Evolutionary conservation across 2,113 vertebrate genomes (phyloP).

Genomic region (Ctenodactylus gundi): DNA sequence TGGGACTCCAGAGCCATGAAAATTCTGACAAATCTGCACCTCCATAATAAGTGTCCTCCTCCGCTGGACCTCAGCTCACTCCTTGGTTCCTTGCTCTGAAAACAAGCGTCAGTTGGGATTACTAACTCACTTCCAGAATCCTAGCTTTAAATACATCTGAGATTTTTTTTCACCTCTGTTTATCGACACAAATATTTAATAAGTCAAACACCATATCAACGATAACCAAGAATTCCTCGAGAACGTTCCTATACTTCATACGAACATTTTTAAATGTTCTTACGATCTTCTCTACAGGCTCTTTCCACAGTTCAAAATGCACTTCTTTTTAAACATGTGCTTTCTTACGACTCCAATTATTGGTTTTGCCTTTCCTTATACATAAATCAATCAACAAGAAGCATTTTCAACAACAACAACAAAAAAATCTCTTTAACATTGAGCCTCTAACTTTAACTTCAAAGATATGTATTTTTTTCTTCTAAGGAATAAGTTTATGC

Average conservation of each 20-base stretch:
- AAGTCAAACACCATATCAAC: not conserved
- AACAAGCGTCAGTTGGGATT: not conserved
- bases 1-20: not conserved
- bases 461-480: not conserved
- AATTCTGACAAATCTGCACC: not conserved
- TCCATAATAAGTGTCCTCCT: not conserved
- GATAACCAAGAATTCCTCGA: constrained; percentile 26
- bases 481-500: constrained; percentile 1
- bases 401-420: not conserved
- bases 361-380: not conserved
- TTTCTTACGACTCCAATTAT: not conserved
- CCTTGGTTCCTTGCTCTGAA: not conserved
- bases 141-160: not conserved
- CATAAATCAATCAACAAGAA: not conserved
- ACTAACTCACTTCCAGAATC: not conserved
- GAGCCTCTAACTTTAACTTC: constrained; percentile 22
- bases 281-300: not conserved
- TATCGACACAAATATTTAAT: constrained; percentile 35
- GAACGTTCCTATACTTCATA: not conserved
- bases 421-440: too few relatives aligned
- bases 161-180: not conserved
- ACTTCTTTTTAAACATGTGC: constrained; percentile 28
- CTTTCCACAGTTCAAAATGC: constrained; percentile 11
- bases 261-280: not conserved
- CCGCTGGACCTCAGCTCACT: not conserved